phyloP scores from a whole-genome alignment of 1,140 invertebrate species.

The Trichomalopsis sarcophagae region DNA sequence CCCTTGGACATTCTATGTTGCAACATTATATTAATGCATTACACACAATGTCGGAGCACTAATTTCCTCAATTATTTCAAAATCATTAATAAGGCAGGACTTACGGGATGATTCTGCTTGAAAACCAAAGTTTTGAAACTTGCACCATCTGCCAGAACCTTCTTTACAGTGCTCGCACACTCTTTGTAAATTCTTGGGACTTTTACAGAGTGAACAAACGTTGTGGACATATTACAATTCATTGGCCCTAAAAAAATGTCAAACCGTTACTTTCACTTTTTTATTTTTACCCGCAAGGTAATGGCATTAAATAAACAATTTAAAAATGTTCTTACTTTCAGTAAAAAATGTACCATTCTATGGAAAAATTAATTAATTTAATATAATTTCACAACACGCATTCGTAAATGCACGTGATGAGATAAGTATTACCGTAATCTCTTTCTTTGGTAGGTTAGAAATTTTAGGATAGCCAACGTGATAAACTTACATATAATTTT shows the following conservation, averaged over 20 bases:
- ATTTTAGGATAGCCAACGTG: not conserved
- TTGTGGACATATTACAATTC: conserved; percentile 58
- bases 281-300: not conserved
- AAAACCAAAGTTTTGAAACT: conserved; percentile 84
- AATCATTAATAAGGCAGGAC: conserved; percentile 55
- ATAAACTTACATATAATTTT: not conserved
- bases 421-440: not conserved
- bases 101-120: conserved; percentile 80
- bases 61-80: not conserved
- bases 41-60: not conserved
- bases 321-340: not conserved
- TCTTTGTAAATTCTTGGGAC: conserved; percentile 86
- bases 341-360: not conserved
- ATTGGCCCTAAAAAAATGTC: conserved; percentile 37
- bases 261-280: not conserved
- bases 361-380: not conserved
- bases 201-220: conserved; percentile 82
- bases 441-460: not conserved
- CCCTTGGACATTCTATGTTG: conserved; percentile 63
- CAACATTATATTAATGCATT: conserved; percentile 50
- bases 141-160: conserved; percentile 80
- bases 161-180: conserved; percentile 80
- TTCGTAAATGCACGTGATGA: not conserved
- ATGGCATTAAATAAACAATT: not conserved
- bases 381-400: not conserved